Percentiles rank a stretch among this genome's conserved stretches.
phyloP scores from a whole-genome alignment of 2,888 invertebrate genomes.

The Hemistola chrysoprasaria region DNA sequence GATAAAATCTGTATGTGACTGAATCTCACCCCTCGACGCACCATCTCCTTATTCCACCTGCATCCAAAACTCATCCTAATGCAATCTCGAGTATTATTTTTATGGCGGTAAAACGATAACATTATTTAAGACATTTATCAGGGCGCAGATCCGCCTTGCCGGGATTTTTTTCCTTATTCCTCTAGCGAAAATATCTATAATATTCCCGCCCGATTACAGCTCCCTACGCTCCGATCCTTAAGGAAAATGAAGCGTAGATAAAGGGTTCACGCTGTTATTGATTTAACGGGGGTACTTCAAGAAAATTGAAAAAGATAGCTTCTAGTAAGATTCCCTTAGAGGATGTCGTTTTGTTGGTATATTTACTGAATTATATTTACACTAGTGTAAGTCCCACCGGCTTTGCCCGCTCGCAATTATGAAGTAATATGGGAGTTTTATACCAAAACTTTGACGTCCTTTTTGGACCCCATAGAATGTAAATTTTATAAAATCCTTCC shows the following conservation, averaged over 20 bases:
- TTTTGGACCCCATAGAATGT: too few species aligned
- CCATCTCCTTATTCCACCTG: conserved; percentile 24
- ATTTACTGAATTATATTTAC: not conserved
- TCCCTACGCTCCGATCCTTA: conserved; percentile 50
- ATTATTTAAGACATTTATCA: conserved; percentile 60
- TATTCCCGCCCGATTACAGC: conserved; percentile 51
- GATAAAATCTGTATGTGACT: not conserved
- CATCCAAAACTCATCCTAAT: conserved; percentile 32
- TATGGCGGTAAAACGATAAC: conserved; percentile 53
- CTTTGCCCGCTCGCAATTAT: too few species aligned
- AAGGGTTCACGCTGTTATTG: conserved; percentile 44
- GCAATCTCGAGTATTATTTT: conserved; percentile 46
- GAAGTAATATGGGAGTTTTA: too few species aligned
- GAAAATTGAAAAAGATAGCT: conserved; percentile 29
- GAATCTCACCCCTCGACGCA: too few species aligned
- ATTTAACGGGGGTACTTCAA: conserved; percentile 34
- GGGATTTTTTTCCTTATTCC: conserved; percentile 41
- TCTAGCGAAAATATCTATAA: conserved; percentile 48
- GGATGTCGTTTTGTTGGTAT: not conserved
- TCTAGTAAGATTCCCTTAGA: conserved; percentile 12
- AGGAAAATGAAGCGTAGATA: conserved; percentile 58
- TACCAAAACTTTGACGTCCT: too few species aligned
- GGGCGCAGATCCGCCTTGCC: conserved; percentile 42
- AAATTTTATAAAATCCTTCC: too few species aligned
- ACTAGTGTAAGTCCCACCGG: too few species aligned